Percentiles rank a stretch among this genome's conserved stretches.
Evolutionary conservation across 2,113 vertebrate species (phyloP).

Genomic region (Paramisgurnus dabryanus): DNA sequence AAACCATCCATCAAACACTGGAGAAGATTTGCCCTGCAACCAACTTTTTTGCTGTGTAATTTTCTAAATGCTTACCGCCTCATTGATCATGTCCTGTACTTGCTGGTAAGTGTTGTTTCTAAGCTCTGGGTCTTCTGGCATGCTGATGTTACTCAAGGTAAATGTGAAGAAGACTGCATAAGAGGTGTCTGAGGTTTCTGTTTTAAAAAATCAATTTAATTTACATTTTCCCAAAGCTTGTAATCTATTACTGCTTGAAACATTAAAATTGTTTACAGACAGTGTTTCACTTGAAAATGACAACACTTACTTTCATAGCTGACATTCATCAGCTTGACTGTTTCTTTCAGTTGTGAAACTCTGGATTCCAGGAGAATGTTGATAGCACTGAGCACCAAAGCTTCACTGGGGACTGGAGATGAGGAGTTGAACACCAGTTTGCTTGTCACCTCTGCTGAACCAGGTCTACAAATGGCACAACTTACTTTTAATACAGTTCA

Average conservation of each 20-base stretch:
- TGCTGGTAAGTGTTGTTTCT: too few relatives aligned
- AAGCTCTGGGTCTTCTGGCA: too few relatives aligned
- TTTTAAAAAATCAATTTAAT: not conserved
- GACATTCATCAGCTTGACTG: not conserved
- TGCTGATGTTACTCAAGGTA: too few relatives aligned
- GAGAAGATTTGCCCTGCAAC: too few relatives aligned
- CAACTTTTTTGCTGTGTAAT: too few relatives aligned
- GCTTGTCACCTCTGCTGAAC: not conserved
- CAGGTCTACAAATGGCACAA: not conserved
- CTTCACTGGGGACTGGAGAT: constrained; percentile 31
- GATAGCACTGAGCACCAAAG: constrained; percentile 16
- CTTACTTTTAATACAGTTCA: too few relatives aligned
- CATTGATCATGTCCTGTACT: too few relatives aligned
- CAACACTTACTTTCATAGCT: constrained; percentile 6
- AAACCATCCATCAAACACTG: too few relatives aligned
- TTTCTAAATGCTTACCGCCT: too few relatives aligned
- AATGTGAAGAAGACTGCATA: not conserved
- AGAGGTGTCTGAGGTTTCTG: constrained; percentile 19
- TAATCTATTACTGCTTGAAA: not conserved
- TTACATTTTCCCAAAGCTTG: not conserved
- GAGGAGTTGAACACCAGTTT: constrained; percentile 16
- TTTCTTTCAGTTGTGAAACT: not conserved
- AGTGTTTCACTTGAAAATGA: not conserved
- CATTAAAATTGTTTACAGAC: too few relatives aligned
- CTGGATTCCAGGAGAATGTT: not conserved